phyloP scores from a whole-genome alignment of 2,113 vertebrate species.

The Pluvianellus socialis region DNA sequence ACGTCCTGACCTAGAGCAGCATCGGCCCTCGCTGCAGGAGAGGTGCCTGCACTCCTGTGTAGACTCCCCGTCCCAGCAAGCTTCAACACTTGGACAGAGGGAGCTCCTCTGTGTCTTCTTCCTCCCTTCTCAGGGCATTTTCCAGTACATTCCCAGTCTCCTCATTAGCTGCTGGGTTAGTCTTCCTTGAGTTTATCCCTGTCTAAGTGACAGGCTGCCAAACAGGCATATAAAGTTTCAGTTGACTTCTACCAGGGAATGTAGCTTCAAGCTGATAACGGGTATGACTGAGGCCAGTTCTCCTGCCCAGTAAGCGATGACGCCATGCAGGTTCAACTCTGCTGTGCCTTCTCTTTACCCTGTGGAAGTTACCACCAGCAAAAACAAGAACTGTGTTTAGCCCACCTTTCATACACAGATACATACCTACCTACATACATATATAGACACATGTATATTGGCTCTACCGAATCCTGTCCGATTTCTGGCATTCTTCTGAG shows the following conservation, averaged over 20 bases:
- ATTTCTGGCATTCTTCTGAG: not conserved
- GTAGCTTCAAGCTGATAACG: not conserved
- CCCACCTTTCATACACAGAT: not conserved
- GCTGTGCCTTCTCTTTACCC: not conserved
- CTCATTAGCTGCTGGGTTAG: not conserved
- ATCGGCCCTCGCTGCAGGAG: not conserved
- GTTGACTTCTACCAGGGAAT: not conserved
- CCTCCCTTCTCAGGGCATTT: not conserved
- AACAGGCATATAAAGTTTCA: not conserved
- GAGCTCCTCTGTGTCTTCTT: not conserved
- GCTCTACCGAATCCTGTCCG: not conserved
- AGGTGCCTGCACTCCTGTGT: not conserved
- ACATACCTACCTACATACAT: not conserved
- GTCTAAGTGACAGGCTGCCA: not conserved
- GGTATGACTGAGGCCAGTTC: not conserved
- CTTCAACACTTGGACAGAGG: not conserved
- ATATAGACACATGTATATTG: not conserved
- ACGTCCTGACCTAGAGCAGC: not conserved
- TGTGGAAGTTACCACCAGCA: not conserved
- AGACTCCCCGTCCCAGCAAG: not conserved
- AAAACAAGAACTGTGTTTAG: not conserved
- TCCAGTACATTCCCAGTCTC: not conserved
- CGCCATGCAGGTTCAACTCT: not conserved
- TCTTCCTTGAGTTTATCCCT: not conserved
- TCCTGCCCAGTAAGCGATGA: not conserved